Base-by-base conservation (phyloP, 1,140 invertebrate genomes). In the Brachystomella parvula region DNA sequence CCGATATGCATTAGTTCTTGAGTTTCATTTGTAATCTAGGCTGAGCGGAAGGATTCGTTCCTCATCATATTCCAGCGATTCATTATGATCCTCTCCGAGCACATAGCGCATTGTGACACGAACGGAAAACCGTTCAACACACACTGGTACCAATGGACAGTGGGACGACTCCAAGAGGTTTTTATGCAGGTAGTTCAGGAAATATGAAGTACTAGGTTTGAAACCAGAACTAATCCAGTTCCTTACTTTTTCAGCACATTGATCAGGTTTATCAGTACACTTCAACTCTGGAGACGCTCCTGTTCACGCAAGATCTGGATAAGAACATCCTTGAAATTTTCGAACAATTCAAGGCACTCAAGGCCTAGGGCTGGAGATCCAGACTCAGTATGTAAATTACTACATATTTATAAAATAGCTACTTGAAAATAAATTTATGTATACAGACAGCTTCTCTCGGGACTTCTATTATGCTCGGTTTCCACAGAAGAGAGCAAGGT, bases 231-330 rank as follows among this genome's bases (percentile, higher is more conserved):
- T 44, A 58, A 59, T 32, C 26, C 9, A 63, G 17, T 63, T 33
- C 9, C 32, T 64, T 24, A 30, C 58, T 62, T 68, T 78, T 81
- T 63, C 76, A 86, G 94, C 94, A 99, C 79, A 89, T 96, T 77
- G 92, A 96, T 76, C 92, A 97, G 84, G 94, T 98, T n/a, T 93
- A 93, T 80, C 92, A 93, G 75, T 97, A 96, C 80, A 93, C 92
- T 76, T 89, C 87, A 66, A 97, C 93, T 0, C 77, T 98, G 76
- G 94, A 98, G 78, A 94, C 90, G 0, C 80, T 98, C 31, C 82
- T 99, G 9, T 98, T 98, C 78, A 96, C 95, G 0, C 90, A 92
- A 75, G 94, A 98, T 79, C 82, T 98, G 75, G 96, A 98, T 78
- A 86, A 89, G 19, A 93, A 98, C 77, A 97, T 99, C 75, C 80